A percentile compares a stretch with the other conserved stretches of the same genome.
These are phyloP conservation scores for Yoshiicerus persimilis DNA, from an alignment of 1,140 invertebrate genomes.

Conservation along the genomic window DNA sequence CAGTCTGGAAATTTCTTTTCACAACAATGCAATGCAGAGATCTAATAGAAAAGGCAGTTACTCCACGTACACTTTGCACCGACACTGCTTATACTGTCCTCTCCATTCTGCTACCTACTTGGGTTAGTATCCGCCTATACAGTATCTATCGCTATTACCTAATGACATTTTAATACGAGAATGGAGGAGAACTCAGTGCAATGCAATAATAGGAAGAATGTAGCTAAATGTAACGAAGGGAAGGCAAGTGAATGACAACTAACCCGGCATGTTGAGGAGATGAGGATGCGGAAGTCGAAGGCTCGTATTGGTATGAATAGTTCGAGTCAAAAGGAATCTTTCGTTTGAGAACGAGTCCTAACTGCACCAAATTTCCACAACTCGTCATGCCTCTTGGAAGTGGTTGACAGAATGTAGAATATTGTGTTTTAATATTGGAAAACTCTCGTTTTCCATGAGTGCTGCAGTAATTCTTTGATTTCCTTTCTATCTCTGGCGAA, in stretches of 20 bases:
- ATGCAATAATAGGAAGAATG: neutral
- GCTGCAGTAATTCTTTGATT: neutral
- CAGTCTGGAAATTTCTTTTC: neutral
- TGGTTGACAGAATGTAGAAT: neutral
- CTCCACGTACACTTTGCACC: no score
- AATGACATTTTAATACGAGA: no score
- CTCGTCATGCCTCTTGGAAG: neutral
- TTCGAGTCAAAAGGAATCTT: constrained; percentile 7
- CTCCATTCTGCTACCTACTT: no score
- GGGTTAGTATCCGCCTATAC: no score
- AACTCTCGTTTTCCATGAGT: neutral
- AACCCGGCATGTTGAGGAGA: neutral
- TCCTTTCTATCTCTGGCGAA: no score
- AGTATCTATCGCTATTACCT: no score
- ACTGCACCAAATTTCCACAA: constrained; percentile 30
- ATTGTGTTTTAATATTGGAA: no score
- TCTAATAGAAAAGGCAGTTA: no score
- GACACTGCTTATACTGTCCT: no score
- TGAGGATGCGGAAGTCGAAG: neutral
- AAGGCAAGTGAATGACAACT: neutral
- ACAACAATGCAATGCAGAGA: no score
- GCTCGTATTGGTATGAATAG: neutral
- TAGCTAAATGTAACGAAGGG: no score
- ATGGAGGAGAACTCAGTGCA: neutral
- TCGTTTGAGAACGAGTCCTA: constrained; percentile 27